A percentile compares a stretch with the other conserved stretches of the same genome.
These are phyloP conservation scores for Taurulus bubalis DNA, from an alignment of 2,113 vertebrate species.

Conservation along the genomic window DNA sequence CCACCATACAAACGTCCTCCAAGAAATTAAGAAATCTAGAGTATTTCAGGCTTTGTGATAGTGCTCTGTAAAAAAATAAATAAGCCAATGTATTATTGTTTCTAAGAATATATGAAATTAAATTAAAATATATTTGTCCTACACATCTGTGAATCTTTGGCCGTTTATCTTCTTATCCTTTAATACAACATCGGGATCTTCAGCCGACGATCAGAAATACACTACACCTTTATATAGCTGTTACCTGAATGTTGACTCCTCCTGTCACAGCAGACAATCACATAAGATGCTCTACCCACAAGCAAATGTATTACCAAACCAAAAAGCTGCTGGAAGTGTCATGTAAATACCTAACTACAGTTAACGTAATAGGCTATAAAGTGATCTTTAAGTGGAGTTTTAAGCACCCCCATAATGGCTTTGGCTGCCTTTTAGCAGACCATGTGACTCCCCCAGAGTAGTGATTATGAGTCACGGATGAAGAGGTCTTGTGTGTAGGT, in stretches of 20 bases:
- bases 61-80: background rate
- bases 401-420: slow-evolving; percentile 99
- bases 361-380: slow-evolving; percentile 99
- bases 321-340: slow-evolving; percentile 98
- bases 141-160: slow-evolving; percentile 12
- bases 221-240: slow-evolving; percentile 34
- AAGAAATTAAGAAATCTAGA: slow-evolving; percentile 34
- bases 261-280: slow-evolving; percentile 86
- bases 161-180: slow-evolving; percentile 6
- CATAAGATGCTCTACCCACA: slow-evolving; percentile 86
- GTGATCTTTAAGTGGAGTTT: slow-evolving; percentile 99
- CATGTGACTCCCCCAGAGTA: slow-evolving; percentile 97
- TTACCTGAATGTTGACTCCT: slow-evolving; percentile 82
- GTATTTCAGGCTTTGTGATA: slow-evolving; percentile 1
- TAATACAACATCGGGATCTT: background rate
- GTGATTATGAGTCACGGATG: slow-evolving; percentile 99
- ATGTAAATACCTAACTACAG: slow-evolving; percentile 99
- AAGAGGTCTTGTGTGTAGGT: slow-evolving; percentile 97
- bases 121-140: background rate
- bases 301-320: slow-evolving; percentile 95
- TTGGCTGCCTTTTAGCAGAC: slow-evolving; percentile 97
- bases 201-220: slow-evolving; percentile 16
- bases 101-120: background rate
- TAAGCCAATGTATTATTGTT: background rate
- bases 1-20: slow-evolving; percentile 79